Percentiles rank a stretch among this genome's conserved stretches.
These are phyloP conservation scores for Lates calcarifer DNA, from an alignment of 2,113 vertebrate species.

Conservation along the genomic window DNA sequence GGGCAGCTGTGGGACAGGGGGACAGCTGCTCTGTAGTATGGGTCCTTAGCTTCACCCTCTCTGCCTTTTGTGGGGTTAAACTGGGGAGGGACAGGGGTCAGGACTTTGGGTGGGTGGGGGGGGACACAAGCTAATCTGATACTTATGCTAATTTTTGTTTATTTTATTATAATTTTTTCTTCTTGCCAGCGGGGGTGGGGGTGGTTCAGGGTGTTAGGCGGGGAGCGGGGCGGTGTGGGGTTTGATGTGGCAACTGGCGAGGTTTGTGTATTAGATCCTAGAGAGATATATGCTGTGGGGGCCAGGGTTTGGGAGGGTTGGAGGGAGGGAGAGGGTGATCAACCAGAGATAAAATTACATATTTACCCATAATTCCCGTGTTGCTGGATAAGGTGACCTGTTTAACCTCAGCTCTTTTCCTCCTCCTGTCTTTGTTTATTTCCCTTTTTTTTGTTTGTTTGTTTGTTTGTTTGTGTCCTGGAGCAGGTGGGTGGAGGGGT, in stretches of 20 bases:
- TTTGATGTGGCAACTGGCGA: conserved; percentile 47
- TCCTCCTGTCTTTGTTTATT: conserved; percentile 53
- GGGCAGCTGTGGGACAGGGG: conserved; percentile 41
- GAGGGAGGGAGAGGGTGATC: background rate
- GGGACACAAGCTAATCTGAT: conserved; percentile 73
- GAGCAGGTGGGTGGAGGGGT: conserved; percentile 60
- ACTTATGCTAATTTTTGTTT: conserved; percentile 79
- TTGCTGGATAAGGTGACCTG: conserved; percentile 78
- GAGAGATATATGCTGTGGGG: conserved; percentile 66
- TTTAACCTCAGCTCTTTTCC: conserved; percentile 73
- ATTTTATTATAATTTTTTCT: conserved; percentile 76
- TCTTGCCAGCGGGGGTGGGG: conserved; percentile 58
- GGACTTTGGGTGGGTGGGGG: background rate
- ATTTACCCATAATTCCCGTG: conserved; percentile 73
- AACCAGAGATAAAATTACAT: conserved; percentile 62
- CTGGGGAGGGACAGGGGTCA: background rate
- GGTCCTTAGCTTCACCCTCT: conserved; percentile 72
- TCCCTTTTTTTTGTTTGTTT: conserved; percentile 23
- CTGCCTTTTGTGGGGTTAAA: conserved; percentile 66
- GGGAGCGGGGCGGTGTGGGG: background rate
- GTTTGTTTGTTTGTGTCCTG: conserved; percentile 12
- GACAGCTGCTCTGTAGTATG: conserved; percentile 39
- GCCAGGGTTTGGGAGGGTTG: background rate
- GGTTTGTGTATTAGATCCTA: conserved; percentile 75
- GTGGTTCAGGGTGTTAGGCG: conserved; percentile 26